These are phyloP conservation scores for Tetrao urogallus DNA, from an alignment of 2,113 vertebrate genomes.

Conservation along the genomic window DNA sequence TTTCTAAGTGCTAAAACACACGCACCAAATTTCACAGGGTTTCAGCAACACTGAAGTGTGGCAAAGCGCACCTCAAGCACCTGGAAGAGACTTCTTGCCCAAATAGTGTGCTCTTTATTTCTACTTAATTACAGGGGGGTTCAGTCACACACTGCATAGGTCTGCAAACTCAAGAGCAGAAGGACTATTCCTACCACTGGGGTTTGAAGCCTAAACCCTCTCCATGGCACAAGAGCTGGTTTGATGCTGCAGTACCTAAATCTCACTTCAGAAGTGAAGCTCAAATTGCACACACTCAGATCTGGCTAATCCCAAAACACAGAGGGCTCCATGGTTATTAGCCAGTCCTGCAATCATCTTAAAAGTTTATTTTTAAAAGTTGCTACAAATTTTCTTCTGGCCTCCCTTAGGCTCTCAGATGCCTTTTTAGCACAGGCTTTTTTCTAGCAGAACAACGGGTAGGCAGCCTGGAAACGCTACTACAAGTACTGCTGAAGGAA, in stretches of 20 bases:
- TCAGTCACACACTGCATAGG: accelerated
- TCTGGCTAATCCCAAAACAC: not conserved
- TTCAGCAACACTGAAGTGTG: accelerated
- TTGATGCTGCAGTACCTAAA: not conserved
- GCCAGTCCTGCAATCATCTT: constrained; percentile 12
- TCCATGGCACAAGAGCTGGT: not conserved
- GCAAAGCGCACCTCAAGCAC: not conserved
- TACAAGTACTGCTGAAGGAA: not conserved
- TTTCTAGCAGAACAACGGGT: not conserved
- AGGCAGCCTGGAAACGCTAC: not conserved
- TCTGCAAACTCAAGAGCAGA: not conserved
- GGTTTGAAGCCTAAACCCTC: not conserved
- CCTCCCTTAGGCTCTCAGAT: not conserved
- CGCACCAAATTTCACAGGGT: not conserved
- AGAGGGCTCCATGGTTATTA: not conserved
- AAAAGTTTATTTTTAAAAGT: constrained; percentile 58
- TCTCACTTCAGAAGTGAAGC: not conserved
- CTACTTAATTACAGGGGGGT: not conserved
- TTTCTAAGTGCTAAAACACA: not conserved
- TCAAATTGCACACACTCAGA: accelerated
- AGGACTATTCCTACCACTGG: accelerated
- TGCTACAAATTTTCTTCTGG: not conserved
- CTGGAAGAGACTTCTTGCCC: not conserved
- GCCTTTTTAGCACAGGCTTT: not conserved
- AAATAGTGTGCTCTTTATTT: accelerated